Evolutionary conservation across 2,113 vertebrate species (phyloP).

Genomic region (Salvelinus sp.): DNA sequence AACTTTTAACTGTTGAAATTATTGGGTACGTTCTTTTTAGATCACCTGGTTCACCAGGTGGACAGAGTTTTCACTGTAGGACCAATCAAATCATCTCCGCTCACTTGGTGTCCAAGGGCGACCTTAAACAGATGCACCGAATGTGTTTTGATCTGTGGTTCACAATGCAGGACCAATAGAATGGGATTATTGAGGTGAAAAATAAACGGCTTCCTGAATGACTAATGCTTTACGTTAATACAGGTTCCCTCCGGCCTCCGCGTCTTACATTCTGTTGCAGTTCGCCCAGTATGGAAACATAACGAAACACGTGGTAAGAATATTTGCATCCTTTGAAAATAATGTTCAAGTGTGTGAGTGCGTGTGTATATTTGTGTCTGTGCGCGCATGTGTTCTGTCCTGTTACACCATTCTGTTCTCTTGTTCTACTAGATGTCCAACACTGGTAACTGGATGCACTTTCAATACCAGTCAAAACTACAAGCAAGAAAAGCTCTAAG

Average conservation of each 20-base stretch:
- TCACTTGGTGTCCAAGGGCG: too few species aligned
- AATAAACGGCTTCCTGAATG: not conserved
- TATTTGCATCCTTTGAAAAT: not conserved
- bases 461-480: constrained; percentile 92
- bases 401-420: not conserved
- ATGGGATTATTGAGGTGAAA: not conserved
- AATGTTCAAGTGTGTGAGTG: constrained; percentile 14
- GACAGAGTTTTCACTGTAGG: too few species aligned
- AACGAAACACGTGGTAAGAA: constrained; percentile 89
- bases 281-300: constrained; percentile 98
- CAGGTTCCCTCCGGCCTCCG: constrained; percentile 94
- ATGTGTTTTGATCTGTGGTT: too few species aligned
- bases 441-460: constrained; percentile 98
- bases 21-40: too few species aligned
- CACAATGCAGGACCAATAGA: too few species aligned
- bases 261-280: constrained; percentile 94
- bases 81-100: too few species aligned
- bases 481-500: constrained; percentile 96
- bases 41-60: too few species aligned
- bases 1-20: too few species aligned
- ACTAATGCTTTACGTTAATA: constrained; percentile 25
- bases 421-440: constrained; percentile 86
- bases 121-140: too few species aligned
- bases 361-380: not conserved
- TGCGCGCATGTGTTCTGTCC: not conserved